Base-by-base conservation (phyloP, 64 coral and sea anemone genomes). In the Platygyra sinensis region DNA sequence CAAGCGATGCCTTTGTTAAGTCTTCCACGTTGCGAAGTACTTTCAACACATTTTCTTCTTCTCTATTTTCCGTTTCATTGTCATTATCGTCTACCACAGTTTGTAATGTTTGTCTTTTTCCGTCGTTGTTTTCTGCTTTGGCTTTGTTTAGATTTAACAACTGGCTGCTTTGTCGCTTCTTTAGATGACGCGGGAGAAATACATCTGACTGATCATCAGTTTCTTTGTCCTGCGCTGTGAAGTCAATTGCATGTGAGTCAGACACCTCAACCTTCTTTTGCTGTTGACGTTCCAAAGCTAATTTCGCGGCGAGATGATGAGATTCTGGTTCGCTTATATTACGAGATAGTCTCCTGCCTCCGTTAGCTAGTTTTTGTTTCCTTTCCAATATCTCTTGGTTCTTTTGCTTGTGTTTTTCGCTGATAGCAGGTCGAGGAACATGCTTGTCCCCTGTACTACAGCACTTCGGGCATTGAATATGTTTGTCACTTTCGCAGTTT, bases 381-480 rank as follows among this genome's bases (percentile, higher is more conserved):
- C 76, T 57, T 79, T 79, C 76, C 22, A 79, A 9, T 54, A 79
- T 79, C 51, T 79, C 76, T 19, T 79, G 76, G 55, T 54, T 79
- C 19, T 46, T 79, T 24, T 79, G 76, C 13, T 79, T 79, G 76
- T 79, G 49, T 54, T 79, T 79, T 27, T 79, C 76, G 24, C 55
- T 20, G 10, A 79, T 79, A 25, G 76, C 19, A 10, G 76, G 76
- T 14, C 54, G 76, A 1, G 76, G 51, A 79, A 79, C 22, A 79
- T 57, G 49, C 25, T 79, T 79, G 9, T 16, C 76, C 2, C 5
- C n/a, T 11, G 24, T 79, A 20, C 2, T 42, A 22, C 49, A 16
- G 76, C 76, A 79, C 51, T 57, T 79, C 18, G 76, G 11, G 29
- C 76, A 79, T 29, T 79, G 57, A 12, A n/a, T n/a, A 55, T 79